Conservation (phyloP, 2,888 invertebrate genomes). For the Myopa tessellatipennis region DNA sequence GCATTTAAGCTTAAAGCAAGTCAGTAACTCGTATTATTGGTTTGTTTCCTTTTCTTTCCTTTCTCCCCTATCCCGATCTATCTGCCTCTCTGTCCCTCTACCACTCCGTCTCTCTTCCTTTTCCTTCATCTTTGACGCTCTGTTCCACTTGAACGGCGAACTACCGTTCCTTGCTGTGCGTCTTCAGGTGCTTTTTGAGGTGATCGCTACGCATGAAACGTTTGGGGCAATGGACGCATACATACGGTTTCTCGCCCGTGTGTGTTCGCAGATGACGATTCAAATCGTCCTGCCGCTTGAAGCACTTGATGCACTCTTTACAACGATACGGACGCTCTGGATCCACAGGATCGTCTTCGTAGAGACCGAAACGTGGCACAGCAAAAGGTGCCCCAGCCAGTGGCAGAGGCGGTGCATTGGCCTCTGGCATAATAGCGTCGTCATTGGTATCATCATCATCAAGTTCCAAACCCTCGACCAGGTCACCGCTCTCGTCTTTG, state of each 20-base stretch:
- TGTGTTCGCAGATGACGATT: slow-evolving; percentile 64
- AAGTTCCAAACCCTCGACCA: neutral
- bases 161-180: slow-evolving; percentile 52
- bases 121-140: too few species aligned
- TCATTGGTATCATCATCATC: slow-evolving; percentile 37
- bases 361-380: slow-evolving; percentile 48
- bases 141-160: neutral
- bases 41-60: too few species aligned
- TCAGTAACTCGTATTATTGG: too few species aligned
- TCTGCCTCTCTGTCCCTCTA: too few species aligned
- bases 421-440: slow-evolving; percentile 49
- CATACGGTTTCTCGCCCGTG: slow-evolving; percentile 62
- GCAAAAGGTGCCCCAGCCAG: slow-evolving; percentile 48
- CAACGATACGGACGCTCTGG: slow-evolving; percentile 58
- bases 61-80: too few species aligned
- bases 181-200: slow-evolving; percentile 63
- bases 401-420: slow-evolving; percentile 45
- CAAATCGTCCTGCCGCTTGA: slow-evolving; percentile 63
- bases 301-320: slow-evolving; percentile 57
- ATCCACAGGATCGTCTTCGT: slow-evolving; percentile 43
- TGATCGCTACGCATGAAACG: slow-evolving; percentile 64
- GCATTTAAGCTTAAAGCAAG: too few species aligned
- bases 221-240: slow-evolving; percentile 58
- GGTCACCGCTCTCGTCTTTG: neutral
- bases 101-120: too few species aligned